Percentiles rank a stretch among this genome's conserved stretches.
phyloP scores from a whole-genome alignment of 1,140 invertebrate species.

The Paraescarpia echinospica region DNA sequence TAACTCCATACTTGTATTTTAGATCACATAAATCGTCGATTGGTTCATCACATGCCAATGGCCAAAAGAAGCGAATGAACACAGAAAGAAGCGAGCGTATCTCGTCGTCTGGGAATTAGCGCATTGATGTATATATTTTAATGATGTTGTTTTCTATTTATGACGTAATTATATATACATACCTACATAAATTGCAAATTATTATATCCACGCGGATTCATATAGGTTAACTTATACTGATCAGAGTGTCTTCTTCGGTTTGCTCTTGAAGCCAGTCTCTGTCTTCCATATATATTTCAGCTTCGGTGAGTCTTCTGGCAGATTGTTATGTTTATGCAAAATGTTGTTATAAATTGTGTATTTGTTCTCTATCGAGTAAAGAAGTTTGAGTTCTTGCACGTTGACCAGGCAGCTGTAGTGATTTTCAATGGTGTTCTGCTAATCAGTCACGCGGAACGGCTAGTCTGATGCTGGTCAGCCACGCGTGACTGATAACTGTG shows the following conservation, averaged over 20 bases:
- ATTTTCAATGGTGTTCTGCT: background rate
- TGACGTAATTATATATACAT: background rate
- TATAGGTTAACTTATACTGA: background rate
- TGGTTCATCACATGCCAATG: no score
- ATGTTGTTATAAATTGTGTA: no score
- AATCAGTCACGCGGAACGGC: background rate
- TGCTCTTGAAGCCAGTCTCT: no score
- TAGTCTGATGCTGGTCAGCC: background rate
- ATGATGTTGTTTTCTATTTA: background rate
- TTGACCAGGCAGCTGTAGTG: background rate
- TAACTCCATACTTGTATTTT: no score
- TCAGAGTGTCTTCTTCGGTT: background rate
- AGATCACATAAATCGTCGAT: no score
- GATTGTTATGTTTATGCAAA: no score
- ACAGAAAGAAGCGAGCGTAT: no score
- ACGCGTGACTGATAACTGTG: background rate
- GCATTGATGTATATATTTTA: background rate
- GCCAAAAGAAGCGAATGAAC: no score
- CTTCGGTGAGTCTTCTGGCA: no score
- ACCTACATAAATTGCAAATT: background rate
- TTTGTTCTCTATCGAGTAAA: no score
- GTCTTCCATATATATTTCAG: no score
- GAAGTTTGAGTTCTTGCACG: background rate
- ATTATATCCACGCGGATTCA: background rate
- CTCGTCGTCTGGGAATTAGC: no score